Percentiles rank a stretch among this genome's conserved stretches.
These are phyloP conservation scores for Sphaerodactylus townsendi DNA, from an alignment of 2,113 vertebrate species.

Conservation along the genomic window DNA sequence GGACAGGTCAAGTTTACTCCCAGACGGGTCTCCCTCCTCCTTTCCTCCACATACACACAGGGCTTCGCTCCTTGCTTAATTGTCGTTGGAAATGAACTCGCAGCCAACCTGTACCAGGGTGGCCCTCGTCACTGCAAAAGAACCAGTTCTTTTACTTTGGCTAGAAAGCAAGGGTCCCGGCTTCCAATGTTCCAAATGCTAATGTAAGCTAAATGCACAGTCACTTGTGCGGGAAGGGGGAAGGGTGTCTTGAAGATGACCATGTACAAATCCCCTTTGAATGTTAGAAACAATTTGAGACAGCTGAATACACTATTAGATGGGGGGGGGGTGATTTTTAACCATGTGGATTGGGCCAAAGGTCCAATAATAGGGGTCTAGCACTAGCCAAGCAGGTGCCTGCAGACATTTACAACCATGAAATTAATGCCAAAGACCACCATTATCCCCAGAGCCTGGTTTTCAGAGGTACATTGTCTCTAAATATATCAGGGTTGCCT, in stretches of 20 bases:
- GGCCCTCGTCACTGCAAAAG: background rate
- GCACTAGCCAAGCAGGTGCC: no score
- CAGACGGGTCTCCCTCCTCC: background rate
- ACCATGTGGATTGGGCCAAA: no score
- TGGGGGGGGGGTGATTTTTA: no score
- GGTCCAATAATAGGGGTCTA: no score
- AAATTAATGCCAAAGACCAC: no score
- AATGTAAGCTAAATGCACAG: background rate
- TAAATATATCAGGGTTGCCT: no score
- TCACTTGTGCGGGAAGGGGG: background rate
- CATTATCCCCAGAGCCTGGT: no score
- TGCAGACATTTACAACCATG: no score
- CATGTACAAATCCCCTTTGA: no score
- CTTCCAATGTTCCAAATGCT: background rate
- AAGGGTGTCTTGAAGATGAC: background rate
- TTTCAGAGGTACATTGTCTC: no score
- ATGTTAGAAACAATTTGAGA: no score
- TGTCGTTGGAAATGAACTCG: background rate
- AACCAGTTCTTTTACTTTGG: background rate
- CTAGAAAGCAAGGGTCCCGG: background rate
- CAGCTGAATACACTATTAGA: no score
- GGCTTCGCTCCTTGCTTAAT: background rate
- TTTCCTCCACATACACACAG: background rate
- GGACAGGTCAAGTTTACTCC: constrained; percentile 19
- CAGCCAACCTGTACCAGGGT: background rate